Evolutionary conservation across 37 sponge, comb jelly and placozoan species (phyloP).

Genomic region (Diacarnus erythraeanus): DNA sequence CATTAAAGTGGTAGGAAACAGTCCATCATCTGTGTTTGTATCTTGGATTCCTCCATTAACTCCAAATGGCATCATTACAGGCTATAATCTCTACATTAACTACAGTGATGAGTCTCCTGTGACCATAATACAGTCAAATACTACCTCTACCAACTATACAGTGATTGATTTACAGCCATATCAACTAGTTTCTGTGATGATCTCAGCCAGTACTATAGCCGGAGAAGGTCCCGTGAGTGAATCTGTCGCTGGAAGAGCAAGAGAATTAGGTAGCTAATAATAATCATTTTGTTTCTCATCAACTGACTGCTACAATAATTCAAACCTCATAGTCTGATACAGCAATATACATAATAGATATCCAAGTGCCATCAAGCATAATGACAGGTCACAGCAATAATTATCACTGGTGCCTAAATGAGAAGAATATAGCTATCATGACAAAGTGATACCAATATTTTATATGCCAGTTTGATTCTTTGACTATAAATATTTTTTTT

Average conservation of each 20-base stretch:
- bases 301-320: no score
- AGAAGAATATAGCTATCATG: no score
- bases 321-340: no score
- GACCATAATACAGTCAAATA: not conserved
- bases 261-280: conserved; percentile 16
- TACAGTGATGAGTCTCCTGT: not conserved
- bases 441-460: not conserved
- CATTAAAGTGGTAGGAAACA: not conserved
- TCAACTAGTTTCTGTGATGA: not conserved
- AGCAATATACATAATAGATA: no score
- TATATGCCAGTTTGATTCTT: no score
- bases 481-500: not conserved
- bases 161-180: not conserved
- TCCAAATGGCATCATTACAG: conserved; percentile 10
- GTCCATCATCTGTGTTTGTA: conserved; percentile 13
- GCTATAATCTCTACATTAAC: conserved; percentile 18
- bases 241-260: not conserved
- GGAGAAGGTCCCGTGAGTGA: conserved; percentile 25
- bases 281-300: no score
- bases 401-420: no score
- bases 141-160: not conserved
- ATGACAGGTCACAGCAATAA: no score
- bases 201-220: conserved; percentile 15
- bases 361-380: no score
- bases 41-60: conserved; percentile 1